Percentiles rank a stretch among this genome's conserved stretches.
Conservation (phyloP, 2,797 vertebrate genomes). For the Sebastes goodei region DNA sequence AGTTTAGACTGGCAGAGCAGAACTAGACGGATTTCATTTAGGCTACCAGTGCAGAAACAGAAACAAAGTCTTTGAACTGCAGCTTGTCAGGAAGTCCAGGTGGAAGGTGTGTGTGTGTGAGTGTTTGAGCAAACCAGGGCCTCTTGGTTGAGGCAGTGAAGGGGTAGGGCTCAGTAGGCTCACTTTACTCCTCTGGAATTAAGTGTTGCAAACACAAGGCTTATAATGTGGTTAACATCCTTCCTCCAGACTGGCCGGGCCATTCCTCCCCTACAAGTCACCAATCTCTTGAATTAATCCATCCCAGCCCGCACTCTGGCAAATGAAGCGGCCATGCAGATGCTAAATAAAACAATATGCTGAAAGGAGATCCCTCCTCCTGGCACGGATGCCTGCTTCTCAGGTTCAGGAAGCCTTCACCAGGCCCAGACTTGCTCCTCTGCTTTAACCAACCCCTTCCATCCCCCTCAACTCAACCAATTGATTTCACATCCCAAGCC, state of each 20-base stretch:
- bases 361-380: conserved; percentile 74
- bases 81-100: conserved; percentile 40
- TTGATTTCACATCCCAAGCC: conserved; percentile 56
- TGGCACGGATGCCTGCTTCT: conserved; percentile 50
- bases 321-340: conserved; percentile 67
- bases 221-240: conserved; percentile 74
- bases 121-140: conserved; percentile 7
- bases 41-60: conserved; percentile 15
- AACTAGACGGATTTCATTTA: conserved; percentile 1
- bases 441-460: neutral
- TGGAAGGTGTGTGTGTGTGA: conserved; percentile 10
- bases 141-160: conserved; percentile 14
- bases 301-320: conserved; percentile 63
- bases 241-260: conserved; percentile 38
- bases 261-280: conserved; percentile 58
- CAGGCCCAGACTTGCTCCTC: conserved; percentile 42
- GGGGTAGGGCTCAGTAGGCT: conserved; percentile 44
- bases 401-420: conserved; percentile 64
- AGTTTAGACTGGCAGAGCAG: conserved; percentile 10
- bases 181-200: conserved; percentile 68
- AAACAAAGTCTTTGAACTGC: conserved; percentile 9
- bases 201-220: conserved; percentile 74
- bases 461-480: conserved; percentile 10
- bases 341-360: conserved; percentile 80
- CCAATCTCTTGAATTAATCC: conserved; percentile 68